A percentile compares a stretch with the other conserved stretches of the same genome.
Conservation (phyloP, 2,888 invertebrate genomes). For the Gandaritis pyraliata region DNA sequence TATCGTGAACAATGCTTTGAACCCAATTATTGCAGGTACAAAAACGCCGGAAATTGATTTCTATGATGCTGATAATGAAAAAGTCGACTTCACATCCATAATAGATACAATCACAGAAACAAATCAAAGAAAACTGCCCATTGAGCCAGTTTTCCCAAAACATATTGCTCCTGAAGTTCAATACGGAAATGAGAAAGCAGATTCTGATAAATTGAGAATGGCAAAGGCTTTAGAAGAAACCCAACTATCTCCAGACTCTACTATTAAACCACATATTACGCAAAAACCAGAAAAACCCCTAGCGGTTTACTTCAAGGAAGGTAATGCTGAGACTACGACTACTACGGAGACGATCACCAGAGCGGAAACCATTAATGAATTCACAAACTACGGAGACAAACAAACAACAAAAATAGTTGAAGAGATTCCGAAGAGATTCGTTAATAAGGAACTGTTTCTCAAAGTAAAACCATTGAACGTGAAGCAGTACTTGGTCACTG, state of each 20-base stretch:
- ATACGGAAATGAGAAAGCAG: constrained; percentile 79
- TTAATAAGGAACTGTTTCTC: constrained; percentile 45
- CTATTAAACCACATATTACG: constrained; percentile 76
- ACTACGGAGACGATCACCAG: constrained; percentile 60
- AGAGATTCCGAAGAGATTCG: constrained; percentile 45
- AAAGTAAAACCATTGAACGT: constrained; percentile 37
- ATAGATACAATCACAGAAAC: constrained; percentile 53
- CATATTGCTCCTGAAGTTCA: constrained; percentile 80
- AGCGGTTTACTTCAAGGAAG: constrained; percentile 71
- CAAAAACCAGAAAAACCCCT: constrained; percentile 77
- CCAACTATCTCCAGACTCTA: constrained; percentile 61
- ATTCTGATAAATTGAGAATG: constrained; percentile 64
- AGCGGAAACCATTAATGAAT: constrained; percentile 66
- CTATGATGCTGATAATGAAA: constrained; percentile 66
- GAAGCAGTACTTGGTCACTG: constrained; percentile 43
- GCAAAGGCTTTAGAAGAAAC: constrained; percentile 61
- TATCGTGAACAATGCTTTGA: constrained; percentile 40
- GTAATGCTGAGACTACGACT: constrained; percentile 52
- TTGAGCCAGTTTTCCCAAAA: constrained; percentile 72
- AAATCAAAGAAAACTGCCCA: constrained; percentile 58
- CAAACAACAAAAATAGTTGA: constrained; percentile 49
- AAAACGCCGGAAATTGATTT: constrained; percentile 79
- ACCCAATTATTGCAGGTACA: constrained; percentile 65
- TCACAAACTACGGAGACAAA: constrained; percentile 59
- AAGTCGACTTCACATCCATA: constrained; percentile 55